Evolutionary conservation across 2,113 vertebrate species (phyloP).

Genomic region (Sinocyclocheilus anshuiensis): DNA sequence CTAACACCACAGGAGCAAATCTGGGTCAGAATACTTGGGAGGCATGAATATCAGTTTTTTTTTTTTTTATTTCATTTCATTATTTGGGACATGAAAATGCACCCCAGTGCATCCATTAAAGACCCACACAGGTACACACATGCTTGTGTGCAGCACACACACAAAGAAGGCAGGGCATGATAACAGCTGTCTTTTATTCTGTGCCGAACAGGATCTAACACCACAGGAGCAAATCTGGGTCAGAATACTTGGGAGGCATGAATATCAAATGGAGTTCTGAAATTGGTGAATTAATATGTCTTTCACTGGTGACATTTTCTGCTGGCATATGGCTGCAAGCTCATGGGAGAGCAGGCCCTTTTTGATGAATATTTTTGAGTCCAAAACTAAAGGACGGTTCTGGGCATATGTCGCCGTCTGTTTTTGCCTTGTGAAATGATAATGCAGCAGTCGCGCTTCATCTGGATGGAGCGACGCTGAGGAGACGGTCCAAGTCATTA

Average conservation of each 20-base stretch:
- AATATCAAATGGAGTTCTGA: constrained; percentile 93
- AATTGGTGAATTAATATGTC: constrained; percentile 95
- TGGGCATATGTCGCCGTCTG: constrained; percentile 90
- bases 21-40: constrained; percentile 88
- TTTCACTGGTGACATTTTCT: constrained; percentile 99
- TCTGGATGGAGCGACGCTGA: constrained; percentile 70
- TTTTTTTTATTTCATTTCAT: constrained; percentile 57
- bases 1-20: constrained; percentile 83
- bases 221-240: constrained; percentile 82
- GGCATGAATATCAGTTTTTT: constrained; percentile 85
- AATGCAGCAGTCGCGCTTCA: constrained; percentile 80
- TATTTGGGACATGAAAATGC: constrained; percentile 80
- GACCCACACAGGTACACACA: constrained; percentile 6
- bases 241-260: constrained; percentile 89
- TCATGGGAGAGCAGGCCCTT: constrained; percentile 89
- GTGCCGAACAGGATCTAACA: constrained; percentile 83
- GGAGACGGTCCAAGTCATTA: constrained; percentile 54
- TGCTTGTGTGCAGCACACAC: constrained; percentile 28
- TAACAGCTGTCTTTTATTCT: constrained; percentile 86
- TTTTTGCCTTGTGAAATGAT: constrained; percentile 94
- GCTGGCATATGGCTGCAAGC: constrained; percentile 90
- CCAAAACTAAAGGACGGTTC: constrained; percentile 85
- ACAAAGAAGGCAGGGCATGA: constrained; percentile 67
- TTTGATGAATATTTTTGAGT: constrained; percentile 95
- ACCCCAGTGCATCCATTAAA: constrained; percentile 51